Base-by-base conservation (phyloP, 2,797 vertebrate species). In the Amblyopsis hoosieri region DNA sequence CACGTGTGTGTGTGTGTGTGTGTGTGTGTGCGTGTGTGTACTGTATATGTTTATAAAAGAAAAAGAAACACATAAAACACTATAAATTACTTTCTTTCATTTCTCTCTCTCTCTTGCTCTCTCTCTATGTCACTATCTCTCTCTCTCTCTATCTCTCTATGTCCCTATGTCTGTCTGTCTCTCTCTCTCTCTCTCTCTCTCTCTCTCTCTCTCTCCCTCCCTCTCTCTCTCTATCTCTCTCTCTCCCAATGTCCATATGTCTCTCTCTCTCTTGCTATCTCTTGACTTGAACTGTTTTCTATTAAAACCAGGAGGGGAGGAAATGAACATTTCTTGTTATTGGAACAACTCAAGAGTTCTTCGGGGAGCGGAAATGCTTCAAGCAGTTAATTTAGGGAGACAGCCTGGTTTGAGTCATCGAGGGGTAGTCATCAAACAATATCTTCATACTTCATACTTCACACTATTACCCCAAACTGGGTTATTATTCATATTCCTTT, bases 291-390 rank as follows among this genome's bases (percentile, higher is more conserved):
- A 42, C 60, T 65, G 14, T 19, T 76, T 74, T 90, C 88, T 85
- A 90, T 90, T 87, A 71, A 78, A 85, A 86, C 57, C 87, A 89
- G 82, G 42, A 83, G 63, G 81, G 82, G 81, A 85, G 86, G 85
- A 89, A 86, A 85, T 67, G 78, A 66, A 74, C 57, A 54, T 81
- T 82, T 84, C 82, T 72, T 87, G 84, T 89, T 90, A 86, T 87
- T 79, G 79, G 82, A 85, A 50, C 76, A 70, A 72, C 68, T 86
- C 50, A 64, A 80, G 80, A 76, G 68, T 60, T 76, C 77, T 82
- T 82, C 57, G 50, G 81, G 71, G 88, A 87, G 61, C 86, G 81
- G 86, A 89, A 84, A 75, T 87, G 74, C 85, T 80, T 69, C 64
- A 77, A 75, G 81, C 81, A 64, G 71, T 76, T 84, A 73, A 78